A percentile compares a stretch with the other conserved stretches of the same genome.
phyloP scores from a whole-genome alignment of 2,888 invertebrate genomes.

The Stenurella melanura region DNA sequence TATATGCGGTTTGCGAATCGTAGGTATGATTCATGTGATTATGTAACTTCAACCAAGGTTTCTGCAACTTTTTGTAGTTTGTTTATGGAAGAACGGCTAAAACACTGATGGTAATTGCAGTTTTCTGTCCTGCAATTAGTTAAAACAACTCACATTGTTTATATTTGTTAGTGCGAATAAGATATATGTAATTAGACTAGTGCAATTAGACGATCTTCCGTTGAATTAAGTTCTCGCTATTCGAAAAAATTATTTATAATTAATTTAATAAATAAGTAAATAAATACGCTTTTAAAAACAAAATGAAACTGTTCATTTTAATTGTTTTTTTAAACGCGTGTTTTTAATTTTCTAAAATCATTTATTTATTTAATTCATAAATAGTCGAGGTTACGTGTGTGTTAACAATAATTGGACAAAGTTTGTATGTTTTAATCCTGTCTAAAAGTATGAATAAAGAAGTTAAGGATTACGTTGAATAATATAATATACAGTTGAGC shows the following conservation, averaged over 20 bases:
- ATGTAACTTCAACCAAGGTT: not conserved
- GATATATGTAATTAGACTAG: not conserved
- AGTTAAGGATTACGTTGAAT: not conserved
- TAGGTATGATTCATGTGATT: not conserved
- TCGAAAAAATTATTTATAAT: no score
- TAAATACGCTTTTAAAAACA: no score
- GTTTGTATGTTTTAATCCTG: no score
- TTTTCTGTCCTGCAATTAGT: not conserved
- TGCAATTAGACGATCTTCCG: no score
- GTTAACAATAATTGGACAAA: no score
- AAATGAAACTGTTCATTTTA: no score
- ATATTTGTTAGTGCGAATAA: slow-evolving; percentile 1
- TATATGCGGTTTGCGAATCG: not conserved
- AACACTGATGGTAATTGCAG: not conserved
- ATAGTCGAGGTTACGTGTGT: no score
- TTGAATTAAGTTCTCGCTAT: no score
- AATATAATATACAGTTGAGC: not conserved
- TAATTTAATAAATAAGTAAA: no score
- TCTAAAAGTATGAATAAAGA: not conserved
- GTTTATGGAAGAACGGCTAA: not conserved
- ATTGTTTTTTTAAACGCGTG: no score
- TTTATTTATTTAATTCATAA: no score
- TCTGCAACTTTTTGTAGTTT: not conserved
- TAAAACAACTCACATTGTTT: not conserved
- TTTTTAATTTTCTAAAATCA: no score